Base-by-base conservation (phyloP, 2,113 vertebrate genomes). In the pig (Sus scrofa) region DNA sequence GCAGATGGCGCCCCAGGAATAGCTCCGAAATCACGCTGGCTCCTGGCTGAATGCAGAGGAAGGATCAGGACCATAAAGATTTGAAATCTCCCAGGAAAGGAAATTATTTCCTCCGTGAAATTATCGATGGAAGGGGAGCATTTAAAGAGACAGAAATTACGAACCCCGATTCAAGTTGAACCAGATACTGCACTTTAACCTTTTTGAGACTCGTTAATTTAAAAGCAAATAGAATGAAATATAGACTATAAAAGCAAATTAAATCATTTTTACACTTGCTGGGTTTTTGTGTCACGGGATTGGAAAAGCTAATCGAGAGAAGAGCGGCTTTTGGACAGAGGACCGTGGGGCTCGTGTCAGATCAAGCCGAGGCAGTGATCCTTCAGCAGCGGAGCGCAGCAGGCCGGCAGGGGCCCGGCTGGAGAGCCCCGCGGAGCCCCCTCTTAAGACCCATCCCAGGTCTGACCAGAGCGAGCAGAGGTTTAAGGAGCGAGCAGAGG, bases 31-130 rank as follows among this genome's bases (percentile, higher is more conserved):
- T 96, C 95, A 70, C 78, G 63, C 0, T 2, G 97, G 89, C 84
- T 97, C 75, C 85, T 96, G 95, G 83, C 97, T 98, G 68, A 58
- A 75, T 88, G 78, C 86, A 84, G 75, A 94, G 86, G 84, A 84
- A 95, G 92, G 94, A 97, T 96, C 39, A 56, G 86, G 90, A 92
- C 96, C 96, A 86, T 93, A 96, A 97, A 93, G 96, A 98, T 96
- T 94, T 73, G 86, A 96, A 98, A 97, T 98, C 95, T 97, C 97
- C 97, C 96, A 97, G 98, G 91, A 93, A 94, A 97, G 94, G 96
- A 97, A 96, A 95, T 96, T 75, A 97, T 87, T 87, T 94, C 95
- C 96, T 94, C 96, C 79, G 34, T 98, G 97, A 97, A 94, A 96
- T 77, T 77, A 98, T 79, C 1, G 34, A 87, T 56, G 65, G 54